Evolutionary conservation across 2,888 invertebrate genomes (phyloP).

Genomic region (Macrophya alboannulata): DNA sequence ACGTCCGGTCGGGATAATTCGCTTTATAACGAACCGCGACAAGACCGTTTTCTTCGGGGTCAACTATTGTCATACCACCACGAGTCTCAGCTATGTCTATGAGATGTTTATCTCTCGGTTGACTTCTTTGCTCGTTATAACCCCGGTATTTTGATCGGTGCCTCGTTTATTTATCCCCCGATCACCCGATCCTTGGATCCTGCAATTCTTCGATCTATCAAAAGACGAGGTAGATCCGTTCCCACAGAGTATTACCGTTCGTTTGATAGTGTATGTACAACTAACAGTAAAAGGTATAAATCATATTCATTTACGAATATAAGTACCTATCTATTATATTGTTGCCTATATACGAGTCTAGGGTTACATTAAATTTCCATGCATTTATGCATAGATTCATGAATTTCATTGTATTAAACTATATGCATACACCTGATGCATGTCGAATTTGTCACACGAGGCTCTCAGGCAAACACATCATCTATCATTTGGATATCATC

Average conservation of each 20-base stretch:
- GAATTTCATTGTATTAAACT: slow-evolving; percentile 36
- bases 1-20: slow-evolving; percentile 63
- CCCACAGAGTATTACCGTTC: slow-evolving; percentile 37
- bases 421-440: slow-evolving; percentile 17
- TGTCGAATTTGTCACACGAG: background rate
- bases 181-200: slow-evolving; percentile 43
- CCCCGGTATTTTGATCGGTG: slow-evolving; percentile 54
- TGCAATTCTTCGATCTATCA: slow-evolving; percentile 36
- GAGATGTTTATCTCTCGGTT: slow-evolving; percentile 55
- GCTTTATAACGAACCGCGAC: slow-evolving; percentile 64
- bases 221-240: slow-evolving; percentile 44
- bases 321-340: slow-evolving; percentile 33
- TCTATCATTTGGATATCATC: background rate
- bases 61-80: slow-evolving; percentile 55
- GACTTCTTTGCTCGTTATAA: slow-evolving; percentile 56
- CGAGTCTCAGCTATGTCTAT: slow-evolving; percentile 22
- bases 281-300: slow-evolving; percentile 16
- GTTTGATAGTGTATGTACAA: slow-evolving; percentile 3
- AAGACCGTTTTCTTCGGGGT: slow-evolving; percentile 57
- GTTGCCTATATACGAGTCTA: background rate
- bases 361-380: background rate
- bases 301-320: slow-evolving; percentile 40
- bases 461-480: background rate
- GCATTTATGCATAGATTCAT: slow-evolving; percentile 34
- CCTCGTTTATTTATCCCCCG: slow-evolving; percentile 40